Conservation (phyloP, 2,797 vertebrate genomes). For the Pseudomugil gertrudae region DNA sequence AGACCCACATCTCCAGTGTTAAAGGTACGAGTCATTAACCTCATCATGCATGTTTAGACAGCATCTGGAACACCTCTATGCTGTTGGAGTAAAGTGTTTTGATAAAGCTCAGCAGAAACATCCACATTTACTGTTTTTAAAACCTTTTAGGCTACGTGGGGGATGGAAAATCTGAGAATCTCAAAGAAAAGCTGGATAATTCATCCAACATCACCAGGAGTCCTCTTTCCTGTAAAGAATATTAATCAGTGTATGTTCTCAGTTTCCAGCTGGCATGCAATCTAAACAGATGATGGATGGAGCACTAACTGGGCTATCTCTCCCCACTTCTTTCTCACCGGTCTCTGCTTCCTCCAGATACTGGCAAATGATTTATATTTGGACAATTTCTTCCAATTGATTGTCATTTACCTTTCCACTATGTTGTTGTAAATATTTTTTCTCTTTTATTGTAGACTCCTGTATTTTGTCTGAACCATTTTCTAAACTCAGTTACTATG, state of each 20-base stretch:
- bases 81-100: neutral
- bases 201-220: slow-evolving; percentile 60
- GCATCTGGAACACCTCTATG: slow-evolving; percentile 9
- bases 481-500: neutral
- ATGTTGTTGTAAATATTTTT: slow-evolving; percentile 18
- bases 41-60: slow-evolving; percentile 45
- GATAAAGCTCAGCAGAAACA: slow-evolving; percentile 25
- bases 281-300: slow-evolving; percentile 79
- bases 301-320: slow-evolving; percentile 70
- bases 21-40: slow-evolving; percentile 49
- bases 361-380: slow-evolving; percentile 70
- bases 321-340: slow-evolving; percentile 32
- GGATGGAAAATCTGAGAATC: slow-evolving; percentile 51
- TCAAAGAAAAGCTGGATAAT: slow-evolving; percentile 64
- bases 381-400: slow-evolving; percentile 55
- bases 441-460: slow-evolving; percentile 14
- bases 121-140: slow-evolving; percentile 31
- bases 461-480: neutral
- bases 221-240: slow-evolving; percentile 70
- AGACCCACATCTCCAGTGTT: slow-evolving; percentile 23
- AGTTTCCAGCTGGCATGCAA: slow-evolving; percentile 75
- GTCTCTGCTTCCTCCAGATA: slow-evolving; percentile 59
- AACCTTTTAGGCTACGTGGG: slow-evolving; percentile 29
- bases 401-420: slow-evolving; percentile 47
- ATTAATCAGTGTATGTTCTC: slow-evolving; percentile 79